Conservation (phyloP, 2,888 invertebrate species). For the Stenodera caucasica region DNA sequence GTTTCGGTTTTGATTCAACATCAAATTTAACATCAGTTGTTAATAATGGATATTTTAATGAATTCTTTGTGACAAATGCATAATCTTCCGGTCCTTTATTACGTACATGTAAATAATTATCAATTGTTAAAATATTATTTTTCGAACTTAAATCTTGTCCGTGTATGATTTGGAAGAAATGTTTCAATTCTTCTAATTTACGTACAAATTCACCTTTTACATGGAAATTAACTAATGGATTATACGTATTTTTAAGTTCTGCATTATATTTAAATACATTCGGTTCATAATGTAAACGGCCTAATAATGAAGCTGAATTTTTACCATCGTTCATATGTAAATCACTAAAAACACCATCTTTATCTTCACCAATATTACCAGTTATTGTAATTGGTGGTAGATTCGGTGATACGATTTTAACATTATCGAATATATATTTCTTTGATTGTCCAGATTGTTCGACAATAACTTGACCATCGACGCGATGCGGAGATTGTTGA, state of each 20-base stretch:
- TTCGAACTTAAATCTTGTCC: constrained; percentile 64
- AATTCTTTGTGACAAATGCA: constrained; percentile 59
- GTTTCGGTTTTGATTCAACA: constrained; percentile 62
- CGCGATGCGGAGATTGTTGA: constrained; percentile 53
- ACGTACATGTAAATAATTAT: constrained; percentile 30
- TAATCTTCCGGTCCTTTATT: constrained; percentile 52
- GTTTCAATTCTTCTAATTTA: constrained; percentile 31
- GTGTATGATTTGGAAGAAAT: constrained; percentile 58
- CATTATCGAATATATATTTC: constrained; percentile 64
- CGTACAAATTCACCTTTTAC: constrained; percentile 58
- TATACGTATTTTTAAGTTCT: constrained; percentile 62
- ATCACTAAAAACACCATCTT: constrained; percentile 56
- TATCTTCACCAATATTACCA: constrained; percentile 57
- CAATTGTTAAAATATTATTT: constrained; percentile 59
- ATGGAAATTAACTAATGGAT: constrained; percentile 64
- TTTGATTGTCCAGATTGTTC: constrained; percentile 53
- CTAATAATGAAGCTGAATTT: constrained; percentile 55
- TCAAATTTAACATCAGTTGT: constrained; percentile 60
- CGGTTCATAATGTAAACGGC: constrained; percentile 48
- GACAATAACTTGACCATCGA: constrained; percentile 59
- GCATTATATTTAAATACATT: constrained; percentile 57
- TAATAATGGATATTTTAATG: constrained; percentile 59
- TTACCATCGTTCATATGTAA: constrained; percentile 58
- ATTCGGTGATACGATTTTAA: constrained; percentile 56
- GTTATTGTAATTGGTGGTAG: constrained; percentile 57